Evolutionary conservation across 2,113 vertebrate genomes (phyloP).

Genomic region (Anarhynchus alexandrinus): DNA sequence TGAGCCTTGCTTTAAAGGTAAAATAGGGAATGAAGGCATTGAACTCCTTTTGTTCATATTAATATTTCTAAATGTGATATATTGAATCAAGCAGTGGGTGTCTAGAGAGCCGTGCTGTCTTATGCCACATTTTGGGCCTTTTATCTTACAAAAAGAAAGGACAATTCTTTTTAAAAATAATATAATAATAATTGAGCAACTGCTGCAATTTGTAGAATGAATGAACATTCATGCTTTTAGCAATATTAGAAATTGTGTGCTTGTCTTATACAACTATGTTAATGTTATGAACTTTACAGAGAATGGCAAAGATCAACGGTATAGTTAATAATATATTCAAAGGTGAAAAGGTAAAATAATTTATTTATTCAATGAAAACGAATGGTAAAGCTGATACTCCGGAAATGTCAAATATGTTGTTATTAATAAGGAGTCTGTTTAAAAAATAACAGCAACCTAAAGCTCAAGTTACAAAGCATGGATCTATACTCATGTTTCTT

Average conservation of each 20-base stretch:
- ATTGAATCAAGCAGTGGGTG: background rate
- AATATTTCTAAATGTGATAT: background rate
- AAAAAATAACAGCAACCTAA: background rate
- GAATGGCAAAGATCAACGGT: background rate
- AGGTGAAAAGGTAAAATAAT: background rate
- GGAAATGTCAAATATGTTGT: background rate
- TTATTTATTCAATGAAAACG: background rate
- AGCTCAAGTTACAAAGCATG: background rate
- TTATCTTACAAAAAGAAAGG: background rate
- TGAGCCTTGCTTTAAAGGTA: background rate
- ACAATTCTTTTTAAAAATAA: background rate
- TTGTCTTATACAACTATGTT: background rate
- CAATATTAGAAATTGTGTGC: background rate
- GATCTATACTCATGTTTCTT: background rate
- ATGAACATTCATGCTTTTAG: background rate
- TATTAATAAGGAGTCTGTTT: background rate
- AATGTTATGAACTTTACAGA: background rate
- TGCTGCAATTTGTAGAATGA: background rate
- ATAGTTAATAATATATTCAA: background rate
- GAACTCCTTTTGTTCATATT: background rate
- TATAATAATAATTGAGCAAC: background rate
- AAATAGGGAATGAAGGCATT: background rate
- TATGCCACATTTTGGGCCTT: background rate
- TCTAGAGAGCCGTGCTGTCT: background rate
- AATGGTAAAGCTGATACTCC: background rate